Percentiles rank a stretch among this genome's conserved stretches.
These are phyloP conservation scores for Nasua narica DNA, from an alignment of 2,797 vertebrate species.

Conservation along the genomic window DNA sequence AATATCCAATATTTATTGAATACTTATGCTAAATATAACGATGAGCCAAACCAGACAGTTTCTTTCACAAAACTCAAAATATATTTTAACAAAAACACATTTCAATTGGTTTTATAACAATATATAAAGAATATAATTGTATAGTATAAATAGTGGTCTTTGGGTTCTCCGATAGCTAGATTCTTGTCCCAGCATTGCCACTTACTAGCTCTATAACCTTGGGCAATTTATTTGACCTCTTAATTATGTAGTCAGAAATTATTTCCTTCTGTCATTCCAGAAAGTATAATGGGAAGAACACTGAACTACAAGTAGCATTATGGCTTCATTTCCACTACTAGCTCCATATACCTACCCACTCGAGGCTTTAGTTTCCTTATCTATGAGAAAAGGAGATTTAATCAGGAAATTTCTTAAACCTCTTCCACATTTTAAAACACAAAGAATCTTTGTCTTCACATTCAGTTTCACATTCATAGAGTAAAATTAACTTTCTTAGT, in stretches of 20 bases:
- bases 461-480: background rate
- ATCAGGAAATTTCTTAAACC: background rate
- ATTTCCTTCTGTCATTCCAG: conserved; percentile 52
- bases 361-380: background rate
- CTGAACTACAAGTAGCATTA: background rate
- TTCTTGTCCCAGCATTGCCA: background rate
- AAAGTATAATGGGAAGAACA: background rate
- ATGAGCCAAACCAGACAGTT: background rate
- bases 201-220: conserved; percentile 34
- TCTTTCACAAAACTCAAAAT: background rate
- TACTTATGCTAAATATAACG: background rate
- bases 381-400: background rate
- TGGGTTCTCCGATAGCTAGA: background rate
- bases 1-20: background rate
- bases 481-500: background rate
- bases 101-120: conserved; percentile 11
- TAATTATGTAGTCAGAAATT: conserved; percentile 53
- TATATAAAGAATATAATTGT: background rate
- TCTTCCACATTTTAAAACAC: background rate
- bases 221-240: conserved; percentile 24
- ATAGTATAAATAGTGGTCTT: background rate
- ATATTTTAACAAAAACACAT: background rate
- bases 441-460: background rate
- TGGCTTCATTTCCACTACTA: background rate
- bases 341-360: background rate